These are phyloP conservation scores for Sclerurus mexicanus DNA, from an alignment of 2,113 vertebrate species.

Conservation along the genomic window DNA sequence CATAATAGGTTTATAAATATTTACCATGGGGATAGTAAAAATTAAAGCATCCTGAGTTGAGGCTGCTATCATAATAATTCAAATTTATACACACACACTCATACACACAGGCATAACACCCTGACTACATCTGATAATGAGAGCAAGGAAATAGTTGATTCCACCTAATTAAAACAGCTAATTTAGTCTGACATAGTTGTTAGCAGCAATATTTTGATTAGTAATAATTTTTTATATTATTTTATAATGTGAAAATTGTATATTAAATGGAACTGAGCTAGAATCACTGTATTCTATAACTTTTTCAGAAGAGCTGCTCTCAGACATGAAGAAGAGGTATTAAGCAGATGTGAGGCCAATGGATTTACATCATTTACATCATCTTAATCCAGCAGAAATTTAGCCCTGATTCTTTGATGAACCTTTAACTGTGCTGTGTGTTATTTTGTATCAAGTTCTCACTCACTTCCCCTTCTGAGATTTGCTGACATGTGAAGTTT, in stretches of 20 bases:
- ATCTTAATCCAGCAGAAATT: constrained; percentile 10
- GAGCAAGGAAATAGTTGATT: constrained; percentile 44
- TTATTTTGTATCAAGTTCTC: background rate
- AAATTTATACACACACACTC: background rate
- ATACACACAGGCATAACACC: background rate
- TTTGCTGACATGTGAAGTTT: background rate
- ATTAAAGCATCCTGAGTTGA: constrained; percentile 19
- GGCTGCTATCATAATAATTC: constrained; percentile 21
- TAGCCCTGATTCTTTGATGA: constrained; percentile 29
- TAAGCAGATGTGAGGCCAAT: constrained; percentile 46
- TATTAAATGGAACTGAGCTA: constrained; percentile 30
- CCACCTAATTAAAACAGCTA: constrained; percentile 64
- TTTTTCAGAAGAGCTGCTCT: constrained; percentile 52
- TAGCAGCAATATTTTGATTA: constrained; percentile 46
- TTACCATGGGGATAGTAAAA: constrained; percentile 35
- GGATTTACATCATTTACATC: constrained; percentile 21
- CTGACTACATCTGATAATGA: constrained; percentile 52
- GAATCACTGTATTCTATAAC: constrained; percentile 36
- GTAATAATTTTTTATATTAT: constrained; percentile 22
- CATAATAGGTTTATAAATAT: constrained; percentile 59
- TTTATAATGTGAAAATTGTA: constrained; percentile 19
- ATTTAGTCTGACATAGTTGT: constrained; percentile 57
- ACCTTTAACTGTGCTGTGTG: constrained; percentile 4
- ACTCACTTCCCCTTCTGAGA: background rate
- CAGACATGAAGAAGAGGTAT: constrained; percentile 44